Conservation (phyloP, 92 coral and sea anemone genomes). For the Blastomussa wellsi region DNA sequence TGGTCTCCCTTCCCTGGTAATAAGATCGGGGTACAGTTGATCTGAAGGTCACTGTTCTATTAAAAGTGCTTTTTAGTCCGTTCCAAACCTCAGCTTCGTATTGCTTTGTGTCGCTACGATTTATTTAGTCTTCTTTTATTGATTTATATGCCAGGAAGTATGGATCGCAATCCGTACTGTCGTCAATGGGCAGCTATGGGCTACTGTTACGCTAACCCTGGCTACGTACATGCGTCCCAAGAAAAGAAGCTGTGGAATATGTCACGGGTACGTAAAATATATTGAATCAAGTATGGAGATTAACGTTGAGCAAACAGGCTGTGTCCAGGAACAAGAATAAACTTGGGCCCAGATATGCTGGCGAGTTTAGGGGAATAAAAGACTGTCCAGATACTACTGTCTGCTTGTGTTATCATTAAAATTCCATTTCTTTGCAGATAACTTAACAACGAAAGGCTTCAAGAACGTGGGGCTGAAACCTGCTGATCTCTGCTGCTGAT, state of each 20-base stretch:
- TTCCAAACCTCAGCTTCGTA: background rate
- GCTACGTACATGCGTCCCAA: conserved; percentile 41
- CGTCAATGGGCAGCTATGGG: conserved; percentile 44
- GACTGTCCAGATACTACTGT: background rate
- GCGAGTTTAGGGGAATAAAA: background rate
- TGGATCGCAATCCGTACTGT: conserved; percentile 37
- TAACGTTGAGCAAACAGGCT: background rate
- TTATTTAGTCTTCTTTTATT: background rate
- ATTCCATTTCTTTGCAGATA: background rate
- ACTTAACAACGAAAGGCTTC: background rate
- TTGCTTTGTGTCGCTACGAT: background rate
- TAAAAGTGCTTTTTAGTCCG: no score
- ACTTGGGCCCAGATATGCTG: background rate
- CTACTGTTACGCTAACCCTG: conserved; percentile 34
- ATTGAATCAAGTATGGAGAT: background rate
- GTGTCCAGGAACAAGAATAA: no score
- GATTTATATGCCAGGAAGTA: background rate
- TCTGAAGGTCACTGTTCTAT: background rate
- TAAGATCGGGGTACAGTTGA: no score
- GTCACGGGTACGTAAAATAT: background rate
- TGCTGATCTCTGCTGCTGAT: no score
- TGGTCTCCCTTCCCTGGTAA: no score
- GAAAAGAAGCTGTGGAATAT: conserved; percentile 44
- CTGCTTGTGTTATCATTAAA: background rate
- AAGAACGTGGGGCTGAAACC: no score